Evolutionary conservation across 2,888 invertebrate genomes (phyloP).

Genomic region (Leucophenga montana): DNA sequence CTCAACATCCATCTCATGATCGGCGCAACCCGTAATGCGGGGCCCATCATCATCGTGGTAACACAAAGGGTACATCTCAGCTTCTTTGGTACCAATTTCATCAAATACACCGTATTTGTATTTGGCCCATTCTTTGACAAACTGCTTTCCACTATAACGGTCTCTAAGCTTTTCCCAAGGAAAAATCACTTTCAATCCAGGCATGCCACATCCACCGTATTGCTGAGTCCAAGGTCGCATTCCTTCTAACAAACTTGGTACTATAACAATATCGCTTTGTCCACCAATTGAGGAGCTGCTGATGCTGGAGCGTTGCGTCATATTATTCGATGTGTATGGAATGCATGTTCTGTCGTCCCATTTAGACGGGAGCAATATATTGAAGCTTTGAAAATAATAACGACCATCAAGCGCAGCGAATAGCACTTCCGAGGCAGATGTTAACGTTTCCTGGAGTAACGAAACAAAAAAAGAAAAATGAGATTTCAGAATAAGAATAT

Average conservation of each 20-base stretch:
- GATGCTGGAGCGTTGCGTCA: neutral
- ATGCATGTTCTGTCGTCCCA: conserved; percentile 76
- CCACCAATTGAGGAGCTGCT: conserved; percentile 74
- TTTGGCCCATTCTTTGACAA: conserved; percentile 79
- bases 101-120: conserved; percentile 81
- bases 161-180: conserved; percentile 71
- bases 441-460: conserved; percentile 26
- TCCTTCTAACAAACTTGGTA: conserved; percentile 74
- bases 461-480: conserved; percentile 3
- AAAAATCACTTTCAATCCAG: conserved; percentile 77
- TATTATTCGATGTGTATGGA: conserved; percentile 49
- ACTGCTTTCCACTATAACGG: conserved; percentile 68
- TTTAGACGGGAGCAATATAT: conserved; percentile 76
- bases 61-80: conserved; percentile 77
- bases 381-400: conserved; percentile 76
- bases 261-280: conserved; percentile 75
- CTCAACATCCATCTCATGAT: conserved; percentile 51
- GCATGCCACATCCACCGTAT: conserved; percentile 76
- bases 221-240: conserved; percentile 78
- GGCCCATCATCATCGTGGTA: conserved; percentile 67
- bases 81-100: conserved; percentile 77
- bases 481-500: neutral
- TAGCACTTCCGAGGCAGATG: conserved; percentile 76
- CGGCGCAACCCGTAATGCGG: conserved; percentile 75
- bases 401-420: conserved; percentile 76